Percentiles rank a stretch among this genome's conserved stretches.
Conservation (phyloP, 2,797 vertebrate genomes). For the Anguilla anguilla region DNA sequence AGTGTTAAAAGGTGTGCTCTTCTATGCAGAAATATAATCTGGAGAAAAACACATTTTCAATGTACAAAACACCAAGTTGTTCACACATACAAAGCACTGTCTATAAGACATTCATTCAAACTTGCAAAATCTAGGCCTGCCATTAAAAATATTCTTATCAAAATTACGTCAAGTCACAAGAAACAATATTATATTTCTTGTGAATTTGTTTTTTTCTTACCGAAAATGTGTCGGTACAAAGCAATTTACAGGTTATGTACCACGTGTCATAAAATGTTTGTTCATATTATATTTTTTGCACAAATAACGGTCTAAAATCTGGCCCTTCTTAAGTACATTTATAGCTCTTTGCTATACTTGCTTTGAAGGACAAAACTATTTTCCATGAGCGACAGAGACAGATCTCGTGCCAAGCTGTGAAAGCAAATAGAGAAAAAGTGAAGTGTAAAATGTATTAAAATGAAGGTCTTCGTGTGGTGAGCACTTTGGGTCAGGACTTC, state of each 20-base stretch:
- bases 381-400: constrained; percentile 48
- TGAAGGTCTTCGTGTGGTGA: constrained; percentile 38
- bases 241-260: neutral
- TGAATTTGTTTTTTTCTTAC: neutral
- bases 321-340: constrained; percentile 38
- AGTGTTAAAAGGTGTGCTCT: neutral
- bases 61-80: too few relatives aligned
- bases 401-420: constrained; percentile 54
- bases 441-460: constrained; percentile 47
- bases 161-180: neutral
- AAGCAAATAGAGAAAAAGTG: constrained; percentile 27
- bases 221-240: neutral
- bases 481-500: constrained; percentile 29
- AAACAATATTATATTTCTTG: neutral
- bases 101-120: too few relatives aligned
- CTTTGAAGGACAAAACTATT: constrained; percentile 45
- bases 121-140: too few relatives aligned
- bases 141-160: too few relatives aligned
- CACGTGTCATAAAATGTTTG: constrained; percentile 17
- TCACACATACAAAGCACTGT: too few relatives aligned
- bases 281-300: constrained; percentile 18
- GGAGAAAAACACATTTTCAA: too few relatives aligned
- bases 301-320: constrained; percentile 27
- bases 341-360: constrained; percentile 44
- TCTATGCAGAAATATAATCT: neutral